These are phyloP conservation scores for Polydesmus complanatus DNA, from an alignment of 2,888 invertebrate species.

Conservation along the genomic window DNA sequence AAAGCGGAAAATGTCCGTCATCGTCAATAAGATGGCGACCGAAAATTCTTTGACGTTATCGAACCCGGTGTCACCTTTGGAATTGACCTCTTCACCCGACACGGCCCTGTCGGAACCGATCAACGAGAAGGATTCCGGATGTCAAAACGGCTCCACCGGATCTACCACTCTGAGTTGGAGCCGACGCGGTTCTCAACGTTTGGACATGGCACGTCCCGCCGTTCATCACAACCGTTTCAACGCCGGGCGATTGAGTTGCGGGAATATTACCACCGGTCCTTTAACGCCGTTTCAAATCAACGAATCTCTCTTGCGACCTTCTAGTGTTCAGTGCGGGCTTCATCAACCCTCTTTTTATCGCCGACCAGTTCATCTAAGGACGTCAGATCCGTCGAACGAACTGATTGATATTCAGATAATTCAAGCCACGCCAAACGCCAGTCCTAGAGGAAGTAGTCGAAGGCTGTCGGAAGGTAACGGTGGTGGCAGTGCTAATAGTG, in stretches of 20 bases:
- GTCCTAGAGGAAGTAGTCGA: slow-evolving; percentile 54
- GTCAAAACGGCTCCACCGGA: neutral
- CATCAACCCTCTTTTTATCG: neutral
- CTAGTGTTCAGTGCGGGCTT: neutral
- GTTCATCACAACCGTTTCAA: neutral
- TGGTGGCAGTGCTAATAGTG: too few relatives aligned
- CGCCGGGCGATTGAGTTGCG: neutral
- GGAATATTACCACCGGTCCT: neutral
- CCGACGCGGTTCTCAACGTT: neutral
- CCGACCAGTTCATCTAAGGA: neutral
- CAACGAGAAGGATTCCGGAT: neutral
- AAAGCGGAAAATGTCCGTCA: neutral
- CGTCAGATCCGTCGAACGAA: neutral
- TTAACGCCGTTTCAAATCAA: neutral
- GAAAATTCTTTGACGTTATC: too few relatives aligned
- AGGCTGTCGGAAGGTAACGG: slow-evolving; percentile 7
- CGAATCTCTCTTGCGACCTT: neutral
- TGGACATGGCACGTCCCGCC: too few relatives aligned
- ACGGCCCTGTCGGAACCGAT: neutral
- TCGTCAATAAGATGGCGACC: neutral
- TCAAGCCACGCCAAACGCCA: slow-evolving; percentile 66
- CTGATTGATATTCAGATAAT: slow-evolving; percentile 42
- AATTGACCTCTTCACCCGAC: neutral
- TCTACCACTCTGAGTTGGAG: neutral
- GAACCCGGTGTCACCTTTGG: neutral